Evolutionary conservation across 2,888 invertebrate species (phyloP).

Genomic region (Unio delphinus): DNA sequence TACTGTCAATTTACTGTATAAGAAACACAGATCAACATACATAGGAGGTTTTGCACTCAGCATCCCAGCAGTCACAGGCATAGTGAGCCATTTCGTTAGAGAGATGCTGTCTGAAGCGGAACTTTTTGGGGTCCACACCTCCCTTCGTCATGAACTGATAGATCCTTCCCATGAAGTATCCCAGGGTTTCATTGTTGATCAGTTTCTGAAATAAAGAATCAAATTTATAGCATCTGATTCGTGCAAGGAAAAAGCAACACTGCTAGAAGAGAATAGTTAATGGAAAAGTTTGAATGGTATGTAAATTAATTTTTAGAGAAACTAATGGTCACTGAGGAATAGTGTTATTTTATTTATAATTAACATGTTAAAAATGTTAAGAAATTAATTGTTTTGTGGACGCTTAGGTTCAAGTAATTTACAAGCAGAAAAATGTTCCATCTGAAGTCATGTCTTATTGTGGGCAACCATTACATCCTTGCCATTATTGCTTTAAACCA

Average conservation of each 20-base stretch:
- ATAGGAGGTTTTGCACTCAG: conserved; percentile 96
- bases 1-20: background rate
- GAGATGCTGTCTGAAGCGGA: conserved; percentile 99
- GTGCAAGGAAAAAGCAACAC: too few relatives aligned
- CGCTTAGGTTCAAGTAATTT: too few relatives aligned
- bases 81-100: conserved; percentile 99
- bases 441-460: too few relatives aligned
- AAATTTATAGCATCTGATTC: background rate
- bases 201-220: conserved; percentile 70
- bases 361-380: too few relatives aligned
- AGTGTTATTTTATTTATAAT: background rate
- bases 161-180: conserved; percentile 97
- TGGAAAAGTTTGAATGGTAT: too few relatives aligned
- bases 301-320: too few relatives aligned
- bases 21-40: conserved; percentile 73
- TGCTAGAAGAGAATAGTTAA: too few relatives aligned
- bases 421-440: too few relatives aligned
- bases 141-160: conserved; percentile 88
- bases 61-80: conserved; percentile 99
- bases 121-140: conserved; percentile 87
- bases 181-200: conserved; percentile 97
- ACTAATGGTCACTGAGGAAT: background rate
- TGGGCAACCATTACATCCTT: too few relatives aligned
- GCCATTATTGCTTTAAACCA: too few relatives aligned
- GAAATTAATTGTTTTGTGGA: too few relatives aligned